Evolutionary conservation across 2,797 vertebrate genomes (phyloP).

Genomic region (Todus mexicanus): DNA sequence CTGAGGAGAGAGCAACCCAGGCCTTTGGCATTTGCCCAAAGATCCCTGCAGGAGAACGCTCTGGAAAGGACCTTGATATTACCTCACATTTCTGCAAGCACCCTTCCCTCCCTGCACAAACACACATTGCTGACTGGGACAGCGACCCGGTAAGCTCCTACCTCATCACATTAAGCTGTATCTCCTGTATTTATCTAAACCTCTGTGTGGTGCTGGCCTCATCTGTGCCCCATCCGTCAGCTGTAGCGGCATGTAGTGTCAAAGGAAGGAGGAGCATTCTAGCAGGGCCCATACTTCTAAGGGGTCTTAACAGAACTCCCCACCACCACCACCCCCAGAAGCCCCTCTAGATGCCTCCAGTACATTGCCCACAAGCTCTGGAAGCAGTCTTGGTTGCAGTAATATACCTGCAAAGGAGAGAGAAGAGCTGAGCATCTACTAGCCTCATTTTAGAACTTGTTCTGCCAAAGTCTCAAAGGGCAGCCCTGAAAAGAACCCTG

Average conservation of each 20-base stretch:
- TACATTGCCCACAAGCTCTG: not conserved
- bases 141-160: not conserved
- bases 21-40: not conserved
- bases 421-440: not conserved
- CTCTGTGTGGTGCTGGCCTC: not conserved
- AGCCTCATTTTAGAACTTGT: not conserved
- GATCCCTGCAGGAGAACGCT: not conserved
- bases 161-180: not conserved
- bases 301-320: not conserved
- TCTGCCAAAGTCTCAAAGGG: not conserved
- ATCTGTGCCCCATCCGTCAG: not conserved
- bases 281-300: not conserved
- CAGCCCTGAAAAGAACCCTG: not conserved
- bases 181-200: not conserved
- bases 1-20: not conserved
- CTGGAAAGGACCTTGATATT: not conserved
- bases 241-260: not conserved
- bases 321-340: too few species aligned
- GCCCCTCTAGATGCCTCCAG: not conserved
- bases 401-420: not conserved
- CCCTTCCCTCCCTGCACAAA: not conserved
- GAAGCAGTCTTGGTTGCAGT: not conserved
- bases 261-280: not conserved
- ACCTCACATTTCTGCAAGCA: not conserved
- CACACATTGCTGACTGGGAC: fast-evolving